phyloP scores from a whole-genome alignment of 2,113 vertebrate species.

The Saguinus midas region DNA sequence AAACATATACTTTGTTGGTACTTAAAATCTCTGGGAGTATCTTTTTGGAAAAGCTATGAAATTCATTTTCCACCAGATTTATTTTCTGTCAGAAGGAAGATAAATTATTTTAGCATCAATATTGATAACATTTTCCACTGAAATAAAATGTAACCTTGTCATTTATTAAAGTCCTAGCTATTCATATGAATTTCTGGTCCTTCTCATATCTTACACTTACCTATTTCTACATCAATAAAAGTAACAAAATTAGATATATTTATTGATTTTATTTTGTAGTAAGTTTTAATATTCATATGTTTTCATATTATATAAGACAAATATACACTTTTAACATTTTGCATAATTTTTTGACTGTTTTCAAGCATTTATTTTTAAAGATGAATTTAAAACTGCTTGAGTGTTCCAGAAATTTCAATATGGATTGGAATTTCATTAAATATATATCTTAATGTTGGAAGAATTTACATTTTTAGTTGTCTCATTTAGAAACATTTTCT shows the following conservation, averaged over 20 bases:
- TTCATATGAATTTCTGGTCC: not conserved
- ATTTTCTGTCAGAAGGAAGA: not conserved
- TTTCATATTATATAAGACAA: not conserved
- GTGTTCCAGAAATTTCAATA: not conserved
- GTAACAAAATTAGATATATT: not conserved
- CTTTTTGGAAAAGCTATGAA: not conserved
- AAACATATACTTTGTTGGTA: not conserved
- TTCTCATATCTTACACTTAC: not conserved
- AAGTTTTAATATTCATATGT: not conserved
- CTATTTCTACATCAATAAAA: not conserved
- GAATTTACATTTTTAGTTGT: not conserved
- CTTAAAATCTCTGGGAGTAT: not conserved
- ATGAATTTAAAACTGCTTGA: not conserved
- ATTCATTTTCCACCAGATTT: not conserved
- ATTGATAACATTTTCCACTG: not conserved
- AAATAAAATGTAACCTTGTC: constrained; percentile 8
- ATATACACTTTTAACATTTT: not conserved
- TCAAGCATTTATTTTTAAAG: not conserved
- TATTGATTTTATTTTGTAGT: not conserved
- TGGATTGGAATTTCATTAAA: not conserved
- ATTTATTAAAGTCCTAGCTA: not conserved
- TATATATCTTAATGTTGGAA: not conserved
- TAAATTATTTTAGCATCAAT: not conserved
- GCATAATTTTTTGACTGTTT: not conserved
- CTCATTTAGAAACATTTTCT: not conserved